Conservation (phyloP, 2,888 invertebrate genomes). For the Philereme vetulata region DNA sequence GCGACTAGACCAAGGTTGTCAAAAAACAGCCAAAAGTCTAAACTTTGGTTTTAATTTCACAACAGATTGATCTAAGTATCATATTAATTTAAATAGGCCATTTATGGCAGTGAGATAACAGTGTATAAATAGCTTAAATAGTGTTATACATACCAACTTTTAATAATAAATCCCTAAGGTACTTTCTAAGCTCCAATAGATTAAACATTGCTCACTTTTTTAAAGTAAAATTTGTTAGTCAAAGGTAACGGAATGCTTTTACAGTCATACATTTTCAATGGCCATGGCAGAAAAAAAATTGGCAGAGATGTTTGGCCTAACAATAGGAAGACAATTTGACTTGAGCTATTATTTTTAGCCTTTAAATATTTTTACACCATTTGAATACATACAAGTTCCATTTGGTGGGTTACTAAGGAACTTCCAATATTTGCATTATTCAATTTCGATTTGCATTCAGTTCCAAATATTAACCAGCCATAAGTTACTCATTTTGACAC, state of each 20-base stretch:
- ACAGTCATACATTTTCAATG: constrained; percentile 1
- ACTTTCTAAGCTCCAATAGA: constrained; percentile 50
- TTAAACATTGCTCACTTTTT: constrained; percentile 21
- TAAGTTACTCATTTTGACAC: too few species aligned
- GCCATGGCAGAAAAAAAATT: constrained; percentile 17
- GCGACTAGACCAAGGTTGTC: constrained; percentile 70
- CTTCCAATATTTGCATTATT: too few species aligned
- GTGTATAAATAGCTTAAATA: constrained; percentile 31
- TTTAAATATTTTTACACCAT: not conserved
- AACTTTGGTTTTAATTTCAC: constrained; percentile 75
- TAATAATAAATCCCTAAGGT: constrained; percentile 25
- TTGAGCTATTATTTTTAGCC: constrained; percentile 36
- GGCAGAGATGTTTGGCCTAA: constrained; percentile 38
- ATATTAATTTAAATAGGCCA: constrained; percentile 63
- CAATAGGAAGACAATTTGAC: constrained; percentile 51
- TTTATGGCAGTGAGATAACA: constrained; percentile 62
- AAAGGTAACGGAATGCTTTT: constrained; percentile 12
- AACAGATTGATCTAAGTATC: constrained; percentile 55
- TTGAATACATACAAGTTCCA: too few species aligned
- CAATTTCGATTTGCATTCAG: too few species aligned
- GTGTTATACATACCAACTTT: constrained; percentile 20
- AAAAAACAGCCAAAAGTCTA: constrained; percentile 68
- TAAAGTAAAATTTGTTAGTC: constrained; percentile 7
- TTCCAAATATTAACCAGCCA: too few species aligned
- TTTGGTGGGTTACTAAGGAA: too few species aligned